A percentile compares a stretch with the other conserved stretches of the same genome.
phyloP scores from a whole-genome alignment of 2,113 vertebrate genomes.

The Suncus etruscus region DNA sequence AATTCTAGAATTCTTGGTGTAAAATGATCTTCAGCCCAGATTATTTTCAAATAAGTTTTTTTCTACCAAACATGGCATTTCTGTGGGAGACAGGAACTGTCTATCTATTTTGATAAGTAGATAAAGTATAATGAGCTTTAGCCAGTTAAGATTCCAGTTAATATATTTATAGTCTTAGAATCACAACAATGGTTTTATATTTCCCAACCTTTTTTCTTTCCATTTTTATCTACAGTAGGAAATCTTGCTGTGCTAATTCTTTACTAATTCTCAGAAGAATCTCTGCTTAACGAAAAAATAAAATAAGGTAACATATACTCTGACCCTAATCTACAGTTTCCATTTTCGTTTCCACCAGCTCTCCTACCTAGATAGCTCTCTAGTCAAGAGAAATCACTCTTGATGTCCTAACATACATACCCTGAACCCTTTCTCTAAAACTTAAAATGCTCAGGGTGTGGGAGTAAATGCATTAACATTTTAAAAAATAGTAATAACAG shows the following conservation, averaged over 20 bases:
- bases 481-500: neutral
- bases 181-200: neutral
- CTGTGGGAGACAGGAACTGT: neutral
- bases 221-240: neutral
- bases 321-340: neutral
- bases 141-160: neutral
- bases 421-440: neutral
- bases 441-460: neutral
- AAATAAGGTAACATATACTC: neutral
- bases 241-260: neutral
- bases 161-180: neutral
- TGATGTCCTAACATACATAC: neutral
- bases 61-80: neutral
- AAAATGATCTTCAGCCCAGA: neutral
- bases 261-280: neutral
- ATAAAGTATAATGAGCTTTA: neutral
- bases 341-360: neutral
- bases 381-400: neutral
- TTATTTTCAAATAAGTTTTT: neutral
- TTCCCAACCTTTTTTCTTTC: neutral
- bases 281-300: neutral
- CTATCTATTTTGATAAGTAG: neutral
- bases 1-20: neutral
- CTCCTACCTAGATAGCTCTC: neutral
- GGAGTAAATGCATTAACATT: constrained; percentile 9